These are phyloP conservation scores for Philereme vetulata DNA, from an alignment of 2,888 invertebrate species.

Conservation along the genomic window DNA sequence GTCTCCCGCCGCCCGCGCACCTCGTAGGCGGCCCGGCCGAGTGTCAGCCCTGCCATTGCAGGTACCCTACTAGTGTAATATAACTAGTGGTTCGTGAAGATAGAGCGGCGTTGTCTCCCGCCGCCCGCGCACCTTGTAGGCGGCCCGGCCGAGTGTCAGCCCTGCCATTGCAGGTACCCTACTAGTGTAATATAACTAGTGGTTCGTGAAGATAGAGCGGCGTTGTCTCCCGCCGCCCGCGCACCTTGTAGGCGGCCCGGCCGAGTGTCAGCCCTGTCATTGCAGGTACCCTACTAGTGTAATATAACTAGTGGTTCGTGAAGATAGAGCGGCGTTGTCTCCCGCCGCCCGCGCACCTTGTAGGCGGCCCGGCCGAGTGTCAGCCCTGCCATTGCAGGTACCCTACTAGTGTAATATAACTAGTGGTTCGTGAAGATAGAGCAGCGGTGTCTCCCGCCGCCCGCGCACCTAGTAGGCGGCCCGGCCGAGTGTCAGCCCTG, in stretches of 20 bases:
- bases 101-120: conserved; percentile 87
- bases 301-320: conserved; percentile 58
- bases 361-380: conserved; percentile 73
- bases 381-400: conserved; percentile 53
- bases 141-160: conserved; percentile 66
- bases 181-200: too few relatives aligned
- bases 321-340: conserved; percentile 90
- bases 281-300: too few relatives aligned
- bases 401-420: too few relatives aligned
- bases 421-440: conserved; percentile 85
- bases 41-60: conserved; percentile 61
- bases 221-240: conserved; percentile 83
- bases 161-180: conserved; percentile 46
- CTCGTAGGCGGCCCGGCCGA: conserved; percentile 68
- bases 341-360: conserved; percentile 59
- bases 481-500: conserved; percentile 69
- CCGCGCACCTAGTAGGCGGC: conserved; percentile 64
- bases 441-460: conserved; percentile 85
- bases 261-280: conserved; percentile 65
- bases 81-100: conserved; percentile 81
- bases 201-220: conserved; percentile 87
- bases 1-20: conserved; percentile 72
- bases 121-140: conserved; percentile 67
- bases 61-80: too few relatives aligned
- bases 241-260: conserved; percentile 67